Conservation (phyloP, 2,888 invertebrate genomes). For the Odontothrips loti region DNA sequence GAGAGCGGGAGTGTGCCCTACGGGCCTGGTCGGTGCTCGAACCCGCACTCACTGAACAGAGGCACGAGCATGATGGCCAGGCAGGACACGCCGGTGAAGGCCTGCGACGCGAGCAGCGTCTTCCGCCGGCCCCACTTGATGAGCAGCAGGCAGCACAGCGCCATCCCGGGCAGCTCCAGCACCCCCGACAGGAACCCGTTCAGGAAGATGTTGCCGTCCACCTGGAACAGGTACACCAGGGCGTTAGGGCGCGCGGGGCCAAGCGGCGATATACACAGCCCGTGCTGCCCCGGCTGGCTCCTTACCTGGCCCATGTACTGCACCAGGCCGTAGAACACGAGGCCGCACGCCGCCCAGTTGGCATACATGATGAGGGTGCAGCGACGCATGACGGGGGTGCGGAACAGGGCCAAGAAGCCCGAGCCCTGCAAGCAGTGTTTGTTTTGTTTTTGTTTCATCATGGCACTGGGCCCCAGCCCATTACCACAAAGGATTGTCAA, state of each 20-base stretch:
- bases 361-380: conserved; percentile 70
- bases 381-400: conserved; percentile 62
- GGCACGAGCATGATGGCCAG: conserved; percentile 58
- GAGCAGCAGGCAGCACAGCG: background rate
- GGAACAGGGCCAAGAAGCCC: conserved; percentile 60
- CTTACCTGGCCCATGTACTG: conserved; percentile 67
- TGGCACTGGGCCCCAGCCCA: too few species aligned
- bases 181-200: conserved; percentile 77
- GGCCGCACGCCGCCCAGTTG: conserved; percentile 79
- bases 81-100: conserved; percentile 60
- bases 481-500: too few species aligned
- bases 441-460: too few species aligned
- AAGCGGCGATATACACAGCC: too few species aligned
- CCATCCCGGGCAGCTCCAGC: conserved; percentile 21
- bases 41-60: background rate
- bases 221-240: conserved; percentile 45
- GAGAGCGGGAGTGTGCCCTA: too few species aligned
- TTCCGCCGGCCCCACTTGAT: conserved; percentile 57
- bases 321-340: conserved; percentile 85
- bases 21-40: too few species aligned
- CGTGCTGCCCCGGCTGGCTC: too few species aligned
- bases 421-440: background rate
- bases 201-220: conserved; percentile 74
- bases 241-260: too few species aligned
- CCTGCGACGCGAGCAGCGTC: conserved; percentile 60